Percentiles rank a stretch among this genome's conserved stretches.
These are phyloP conservation scores for Phengaris arion DNA, from an alignment of 2,888 invertebrate genomes.

Conservation along the genomic window DNA sequence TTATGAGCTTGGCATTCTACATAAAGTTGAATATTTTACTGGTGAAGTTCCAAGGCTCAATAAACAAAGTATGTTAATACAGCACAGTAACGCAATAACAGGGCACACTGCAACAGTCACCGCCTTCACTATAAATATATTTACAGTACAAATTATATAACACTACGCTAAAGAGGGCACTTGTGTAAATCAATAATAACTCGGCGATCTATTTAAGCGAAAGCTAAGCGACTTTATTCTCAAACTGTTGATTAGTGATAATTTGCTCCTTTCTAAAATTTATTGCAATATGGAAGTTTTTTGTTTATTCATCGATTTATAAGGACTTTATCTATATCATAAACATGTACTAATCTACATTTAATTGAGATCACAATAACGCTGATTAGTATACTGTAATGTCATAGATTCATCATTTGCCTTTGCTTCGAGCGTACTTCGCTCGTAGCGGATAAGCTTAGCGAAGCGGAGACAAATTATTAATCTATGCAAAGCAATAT, in stretches of 20 bases:
- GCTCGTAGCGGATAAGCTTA: not conserved
- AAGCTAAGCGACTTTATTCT: conserved; percentile 41
- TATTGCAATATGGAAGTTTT: conserved; percentile 45
- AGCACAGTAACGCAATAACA: not conserved
- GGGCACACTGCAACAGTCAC: conserved; percentile 30
- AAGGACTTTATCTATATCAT: conserved; percentile 24
- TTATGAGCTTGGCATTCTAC: conserved; percentile 1
- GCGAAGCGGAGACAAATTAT: conserved; percentile 10
- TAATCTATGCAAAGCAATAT: not conserved
- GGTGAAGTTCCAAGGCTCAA: not conserved
- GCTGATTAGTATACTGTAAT: conserved; percentile 28
- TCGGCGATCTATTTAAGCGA: conserved; percentile 47
- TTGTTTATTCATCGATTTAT: conserved; percentile 29
- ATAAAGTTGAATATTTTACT: not conserved
- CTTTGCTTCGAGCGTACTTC: not conserved
- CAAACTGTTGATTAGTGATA: conserved; percentile 21
- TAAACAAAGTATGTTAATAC: not conserved
- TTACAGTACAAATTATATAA: conserved; percentile 64
- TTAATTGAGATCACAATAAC: conserved; percentile 30
- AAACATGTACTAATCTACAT: conserved; percentile 28
- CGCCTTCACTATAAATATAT: conserved; percentile 51
- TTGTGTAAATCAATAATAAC: conserved; percentile 41
- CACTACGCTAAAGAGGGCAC: conserved; percentile 52
- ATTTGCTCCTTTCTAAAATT: conserved; percentile 32
- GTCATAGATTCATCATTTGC: conserved; percentile 13